Evolutionary conservation across 2,888 invertebrate species (phyloP), one percentile per base, ranked within the genome.

Genomic region (Phania funesta): DNA sequence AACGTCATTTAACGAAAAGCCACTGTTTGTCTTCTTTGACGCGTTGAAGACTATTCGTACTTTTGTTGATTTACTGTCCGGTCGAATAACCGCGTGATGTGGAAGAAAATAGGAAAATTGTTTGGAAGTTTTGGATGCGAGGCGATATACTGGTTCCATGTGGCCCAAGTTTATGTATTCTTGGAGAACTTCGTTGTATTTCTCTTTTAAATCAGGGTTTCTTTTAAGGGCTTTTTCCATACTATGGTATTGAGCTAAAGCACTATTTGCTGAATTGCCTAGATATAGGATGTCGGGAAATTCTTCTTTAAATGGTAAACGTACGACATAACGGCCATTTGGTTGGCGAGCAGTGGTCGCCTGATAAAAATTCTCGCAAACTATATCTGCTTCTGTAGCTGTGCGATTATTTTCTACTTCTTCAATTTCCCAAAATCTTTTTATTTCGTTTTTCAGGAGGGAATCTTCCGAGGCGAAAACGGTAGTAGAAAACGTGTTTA

Each of bases 31-130:
- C 60, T 70, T 18, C 26, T 64, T 62, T 0, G 84, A 85, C 0
- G 84, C 84, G 35, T 85, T 81, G 38, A 86, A 85, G 0, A 84
- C 84, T 0, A 85, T 80, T n/a, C 80, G 32, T 8, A 83, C 48
- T 52, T 82, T 84, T 4, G 80, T 84, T 1, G 82, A 75, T n/a
- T 68, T 73, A 24, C 77, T 80, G 8, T 82, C 79, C 0, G 74
- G 80, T 11, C 60, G 64, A 6, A 83, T 22, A 2, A 84, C 75
- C 1, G 80, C 84, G 32, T 84, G 80, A 3, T 38, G 38, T 5
- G 38, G 38, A 0, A 67, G 16, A 46, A 22, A 56, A 32, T 26
- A 70, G 8, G 68, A 44, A 22, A 5, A 29, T 11, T 32, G 44
- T 22, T 56, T 70, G 9, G 58, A 50, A 1, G 3, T 9, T 4